Evolutionary conservation across 2,113 vertebrate genomes (phyloP), one percentile per base, ranked within the genome.

Genomic region (Quiscalus mexicanus): DNA sequence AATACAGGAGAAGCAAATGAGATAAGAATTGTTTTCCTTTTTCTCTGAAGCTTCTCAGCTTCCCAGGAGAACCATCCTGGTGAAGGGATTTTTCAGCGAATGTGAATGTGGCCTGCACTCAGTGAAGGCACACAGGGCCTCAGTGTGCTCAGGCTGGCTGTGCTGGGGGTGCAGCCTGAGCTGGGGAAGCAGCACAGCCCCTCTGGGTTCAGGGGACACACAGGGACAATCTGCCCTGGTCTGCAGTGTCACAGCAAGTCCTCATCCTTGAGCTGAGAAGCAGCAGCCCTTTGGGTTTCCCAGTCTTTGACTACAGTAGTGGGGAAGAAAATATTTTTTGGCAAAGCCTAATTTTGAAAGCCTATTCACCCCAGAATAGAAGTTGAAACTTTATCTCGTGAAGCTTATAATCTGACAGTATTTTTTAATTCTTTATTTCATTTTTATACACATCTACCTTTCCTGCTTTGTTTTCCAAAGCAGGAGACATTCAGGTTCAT

Each of bases 141-240:
- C 23, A 3, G 64, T 1, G 2, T 6, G 39, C 55, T 22, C 7
- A 2, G 24, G 37, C 2, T 0, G 2, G 39, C 4, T 28, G 74
- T 56, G 80, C 74, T 56, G 75, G 11, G 39, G 41, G 2, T 6
- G 24, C 27, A 71, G 47, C 22, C 56, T 5, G 35, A 37, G 73
- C 77, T 56, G 37, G 69, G 35, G 16, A 2, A 24, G 15, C 60
- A 47, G 64, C 52, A 8, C 3, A 39, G 39, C 33, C 80, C 60
- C 68, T 1, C 33, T n/a, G 69, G 52, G 37, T 8, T n/a, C 3
- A 0, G 42, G 9, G 20, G 13, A 9, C 3, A 8, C 27, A 4
- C 50, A 3, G 41, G 21, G 37, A n/a, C 0, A 0, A 7, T 44
- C 41, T 64, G 39, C 15, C 44, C 64, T 60, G 16, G 16, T 0